Base-by-base conservation (phyloP, 2,888 invertebrate genomes). In the Lasiommata megera region DNA sequence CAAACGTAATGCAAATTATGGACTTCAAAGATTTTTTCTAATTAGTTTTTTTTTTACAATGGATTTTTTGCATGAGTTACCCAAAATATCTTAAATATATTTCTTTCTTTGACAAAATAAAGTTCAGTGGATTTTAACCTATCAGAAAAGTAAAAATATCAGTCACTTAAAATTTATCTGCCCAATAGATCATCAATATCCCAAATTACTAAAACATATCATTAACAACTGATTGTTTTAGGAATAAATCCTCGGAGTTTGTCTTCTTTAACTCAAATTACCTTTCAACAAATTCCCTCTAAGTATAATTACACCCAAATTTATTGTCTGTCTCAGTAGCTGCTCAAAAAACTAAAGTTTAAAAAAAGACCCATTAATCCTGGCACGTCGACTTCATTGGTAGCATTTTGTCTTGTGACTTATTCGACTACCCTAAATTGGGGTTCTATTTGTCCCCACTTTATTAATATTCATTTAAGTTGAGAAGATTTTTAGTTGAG, bases 281-380 rank as follows among this genome's bases (percentile, higher is more conserved):
- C 76, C 80, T 84, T 84, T 84, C 88, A 87, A 89, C 89, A 83
- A 82, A 84, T 84, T 76, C 75, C 79, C 77, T 73, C 70, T 70
- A 73, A 75, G 79, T 80, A 81, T 88, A 86, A 88, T 88, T 88
- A 87, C 76, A 69, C 68, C 67, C 57, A 75, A 82, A 89, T 88
- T 85, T 89, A 89, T 89, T 77, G 75, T 72, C 80, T 80, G 81
- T 80, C 80, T 77, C 70, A 44, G 64, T 67, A 66, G 64, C 58
- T 47, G 60, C 62, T 61, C 56, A 66, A 68, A 67, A 67, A 68
- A 67, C 61, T 54, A 28, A 28, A 31, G 58, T 50, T 54, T 56
- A 64, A 73, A 79, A 82, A 80, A 79, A 74, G 62, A 60, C 64
- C 71, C 82, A 87, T 87, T 79, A 80, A 85, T 88, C 73, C 78